A percentile compares a stretch with the other conserved stretches of the same genome.
phyloP scores from a whole-genome alignment of 53 echinoderm and acorn worm genomes.

The Stichopus horrens region DNA sequence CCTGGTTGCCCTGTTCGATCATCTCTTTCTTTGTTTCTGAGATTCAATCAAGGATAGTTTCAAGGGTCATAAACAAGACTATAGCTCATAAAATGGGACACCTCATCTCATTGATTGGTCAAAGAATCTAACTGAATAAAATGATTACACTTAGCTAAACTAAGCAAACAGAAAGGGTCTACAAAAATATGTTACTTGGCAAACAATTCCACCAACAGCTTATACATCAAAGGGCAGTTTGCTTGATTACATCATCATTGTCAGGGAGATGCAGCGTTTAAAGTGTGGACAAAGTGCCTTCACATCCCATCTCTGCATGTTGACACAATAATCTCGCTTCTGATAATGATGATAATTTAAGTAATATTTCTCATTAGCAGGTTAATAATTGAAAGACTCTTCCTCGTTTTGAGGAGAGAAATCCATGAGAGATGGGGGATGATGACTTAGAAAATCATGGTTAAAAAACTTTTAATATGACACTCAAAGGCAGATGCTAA shows the following conservation, averaged over 20 bases:
- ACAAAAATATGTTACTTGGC: constrained; percentile 43
- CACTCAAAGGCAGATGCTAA: background rate
- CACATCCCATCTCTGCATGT: constrained; percentile 18
- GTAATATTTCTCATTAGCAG: constrained; percentile 35
- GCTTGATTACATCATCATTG: constrained; percentile 28
- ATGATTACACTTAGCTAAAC: constrained; percentile 26
- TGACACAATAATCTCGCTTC: constrained; percentile 31
- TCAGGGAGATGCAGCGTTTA: background rate
- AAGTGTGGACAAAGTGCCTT: constrained; percentile 42
- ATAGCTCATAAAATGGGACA: constrained; percentile 7
- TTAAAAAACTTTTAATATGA: background rate
- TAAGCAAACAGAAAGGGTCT: constrained; percentile 7
- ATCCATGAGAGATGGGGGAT: background rate
- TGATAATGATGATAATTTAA: constrained; percentile 21
- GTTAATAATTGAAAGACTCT: constrained; percentile 31
- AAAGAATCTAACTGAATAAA: constrained; percentile 23
- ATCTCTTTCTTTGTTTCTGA: constrained; percentile 25
- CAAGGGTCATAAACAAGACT: constrained; percentile 24
- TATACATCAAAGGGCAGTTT: constrained; percentile 39
- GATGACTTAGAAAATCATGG: background rate
- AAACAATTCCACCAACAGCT: constrained; percentile 19
- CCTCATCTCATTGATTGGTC: background rate
- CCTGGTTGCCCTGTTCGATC: background rate
- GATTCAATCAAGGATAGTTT: constrained; percentile 26
- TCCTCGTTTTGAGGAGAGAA: background rate